A percentile compares a stretch with the other conserved stretches of the same genome.
Evolutionary conservation across 2,888 invertebrate species (phyloP).

Genomic region (Mimachlamys varia): DNA sequence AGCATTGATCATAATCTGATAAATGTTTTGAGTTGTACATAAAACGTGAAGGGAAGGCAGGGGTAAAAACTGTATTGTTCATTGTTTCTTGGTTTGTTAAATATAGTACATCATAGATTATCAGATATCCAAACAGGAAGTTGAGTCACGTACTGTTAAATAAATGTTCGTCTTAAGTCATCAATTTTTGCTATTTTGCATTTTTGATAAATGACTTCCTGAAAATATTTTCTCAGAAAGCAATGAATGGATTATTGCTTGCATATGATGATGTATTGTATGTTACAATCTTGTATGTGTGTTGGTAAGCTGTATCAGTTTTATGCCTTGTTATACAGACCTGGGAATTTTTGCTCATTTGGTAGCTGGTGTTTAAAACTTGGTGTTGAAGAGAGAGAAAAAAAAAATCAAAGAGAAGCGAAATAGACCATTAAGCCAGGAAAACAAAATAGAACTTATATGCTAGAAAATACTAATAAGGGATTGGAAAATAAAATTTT

Average conservation of each 20-base stretch:
- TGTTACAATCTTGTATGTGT: too few relatives aligned
- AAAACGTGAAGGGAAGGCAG: neutral
- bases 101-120: neutral
- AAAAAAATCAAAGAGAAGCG: too few relatives aligned
- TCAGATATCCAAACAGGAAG: neutral
- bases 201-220: neutral
- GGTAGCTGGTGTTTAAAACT: too few relatives aligned
- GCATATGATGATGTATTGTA: neutral
- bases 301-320: too few relatives aligned
- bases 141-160: neutral
- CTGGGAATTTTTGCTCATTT: too few relatives aligned
- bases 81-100: neutral
- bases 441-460: too few relatives aligned
- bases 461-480: too few relatives aligned
- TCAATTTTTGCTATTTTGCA: too few relatives aligned
- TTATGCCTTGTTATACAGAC: too few relatives aligned
- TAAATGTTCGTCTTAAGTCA: neutral
- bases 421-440: too few relatives aligned
- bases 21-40: neutral
- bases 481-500: too few relatives aligned
- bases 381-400: too few relatives aligned
- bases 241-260: neutral
- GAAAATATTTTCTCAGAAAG: neutral
- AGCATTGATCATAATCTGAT: constrained; percentile 17
- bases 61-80: neutral